phyloP scores from a whole-genome alignment of 2,113 vertebrate species.

The Greenwoodochromis staneri region DNA sequence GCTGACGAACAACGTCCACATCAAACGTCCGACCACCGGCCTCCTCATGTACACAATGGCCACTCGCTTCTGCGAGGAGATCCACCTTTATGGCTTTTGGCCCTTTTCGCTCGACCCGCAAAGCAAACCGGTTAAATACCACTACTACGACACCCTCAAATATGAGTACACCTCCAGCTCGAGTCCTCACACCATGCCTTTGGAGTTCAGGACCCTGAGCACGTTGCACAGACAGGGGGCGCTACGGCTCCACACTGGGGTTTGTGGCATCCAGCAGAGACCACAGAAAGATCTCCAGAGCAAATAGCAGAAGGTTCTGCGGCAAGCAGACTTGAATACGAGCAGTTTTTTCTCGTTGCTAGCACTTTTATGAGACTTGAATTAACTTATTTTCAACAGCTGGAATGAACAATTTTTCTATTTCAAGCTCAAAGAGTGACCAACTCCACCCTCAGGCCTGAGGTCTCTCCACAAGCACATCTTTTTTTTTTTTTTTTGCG shows the following conservation, averaged over 20 bases:
- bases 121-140: constrained; percentile 88
- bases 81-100: constrained; percentile 96
- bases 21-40: constrained; percentile 93
- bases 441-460: neutral
- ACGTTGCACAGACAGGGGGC: constrained; percentile 87
- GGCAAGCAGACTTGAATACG: neutral
- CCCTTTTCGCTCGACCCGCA: constrained; percentile 81
- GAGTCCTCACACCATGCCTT: constrained; percentile 93
- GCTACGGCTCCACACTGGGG: constrained; percentile 85
- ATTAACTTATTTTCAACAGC: constrained; percentile 5
- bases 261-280: constrained; percentile 62
- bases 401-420: constrained; percentile 13
- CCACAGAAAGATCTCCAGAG: neutral
- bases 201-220: constrained; percentile 94
- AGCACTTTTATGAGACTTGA: constrained; percentile 13
- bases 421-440: neutral
- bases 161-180: constrained; percentile 91
- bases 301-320: neutral
- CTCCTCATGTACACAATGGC: constrained; percentile 96
- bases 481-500: neutral
- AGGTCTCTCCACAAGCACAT: neutral
- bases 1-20: constrained; percentile 94
- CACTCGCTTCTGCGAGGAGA: constrained; percentile 93
- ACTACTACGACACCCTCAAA: constrained; percentile 92
- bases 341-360: neutral